Conservation (phyloP, 2,797 vertebrate species). For the Etheostoma perlongum region DNA sequence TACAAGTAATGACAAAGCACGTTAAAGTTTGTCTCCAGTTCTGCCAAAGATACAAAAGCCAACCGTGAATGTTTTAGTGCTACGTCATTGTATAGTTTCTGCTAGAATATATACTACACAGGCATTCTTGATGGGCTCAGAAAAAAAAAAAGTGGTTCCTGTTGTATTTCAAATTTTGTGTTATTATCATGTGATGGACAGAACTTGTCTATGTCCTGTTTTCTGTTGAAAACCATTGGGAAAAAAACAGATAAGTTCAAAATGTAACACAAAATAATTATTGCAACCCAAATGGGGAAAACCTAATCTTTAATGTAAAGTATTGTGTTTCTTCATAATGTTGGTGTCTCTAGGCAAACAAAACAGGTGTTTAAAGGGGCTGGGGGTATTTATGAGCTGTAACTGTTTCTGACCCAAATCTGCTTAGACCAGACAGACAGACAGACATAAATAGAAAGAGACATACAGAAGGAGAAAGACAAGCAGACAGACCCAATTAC, state of each 20-base stretch:
- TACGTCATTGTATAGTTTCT: not conserved
- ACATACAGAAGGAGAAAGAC: constrained; percentile 13
- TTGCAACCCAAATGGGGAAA: not conserved
- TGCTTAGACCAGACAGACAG: constrained; percentile 10
- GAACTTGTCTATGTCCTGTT: constrained; percentile 5
- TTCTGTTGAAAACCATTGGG: not conserved
- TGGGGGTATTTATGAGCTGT: constrained; percentile 24
- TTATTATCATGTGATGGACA: constrained; percentile 20
- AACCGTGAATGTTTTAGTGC: not conserved
- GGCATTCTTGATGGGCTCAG: not conserved
- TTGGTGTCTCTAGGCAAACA: constrained; percentile 4
- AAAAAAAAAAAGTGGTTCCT: not conserved
- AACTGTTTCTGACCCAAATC: constrained; percentile 12
- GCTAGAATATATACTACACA: not conserved
- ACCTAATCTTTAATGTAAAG: constrained; percentile 2
- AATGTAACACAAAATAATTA: constrained; percentile 5
- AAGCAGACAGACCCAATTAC: constrained; percentile 25
- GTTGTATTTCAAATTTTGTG: constrained; percentile 9
- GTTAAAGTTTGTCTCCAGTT: constrained; percentile 2
- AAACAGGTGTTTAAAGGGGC: constrained; percentile 15
- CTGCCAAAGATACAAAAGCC: not conserved
- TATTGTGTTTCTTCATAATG: constrained; percentile 23
- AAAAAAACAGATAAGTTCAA: not conserved
- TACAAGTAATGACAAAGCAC: not conserved
- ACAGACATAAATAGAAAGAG: constrained; percentile 21